Conservation (phyloP, 2,113 vertebrate species). For the Psittacara wagleri region DNA sequence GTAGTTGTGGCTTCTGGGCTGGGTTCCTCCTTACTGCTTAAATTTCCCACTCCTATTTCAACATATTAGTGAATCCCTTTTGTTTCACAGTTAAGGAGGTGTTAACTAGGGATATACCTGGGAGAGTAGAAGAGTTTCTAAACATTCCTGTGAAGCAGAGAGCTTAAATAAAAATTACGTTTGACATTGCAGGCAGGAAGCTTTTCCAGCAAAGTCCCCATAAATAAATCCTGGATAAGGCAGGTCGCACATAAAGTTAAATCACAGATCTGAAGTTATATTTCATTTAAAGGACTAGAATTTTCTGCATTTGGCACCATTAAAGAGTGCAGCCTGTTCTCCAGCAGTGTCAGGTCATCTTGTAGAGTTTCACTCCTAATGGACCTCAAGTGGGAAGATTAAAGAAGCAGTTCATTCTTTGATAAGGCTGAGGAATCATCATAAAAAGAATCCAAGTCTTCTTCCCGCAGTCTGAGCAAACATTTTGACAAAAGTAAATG, state of each 20-base stretch:
- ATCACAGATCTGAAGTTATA: neutral
- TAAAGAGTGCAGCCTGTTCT: neutral
- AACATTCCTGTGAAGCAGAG: neutral
- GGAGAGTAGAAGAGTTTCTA: neutral
- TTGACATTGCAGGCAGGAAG: slow-evolving; percentile 23
- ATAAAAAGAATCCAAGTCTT: neutral
- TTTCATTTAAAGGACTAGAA: neutral
- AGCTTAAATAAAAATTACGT: slow-evolving; percentile 9
- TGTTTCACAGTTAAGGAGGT: neutral
- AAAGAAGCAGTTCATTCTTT: slow-evolving; percentile 5
- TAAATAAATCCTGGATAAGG: slow-evolving; percentile 1
- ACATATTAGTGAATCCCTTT: neutral
- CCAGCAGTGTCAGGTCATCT: neutral
- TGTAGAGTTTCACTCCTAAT: neutral
- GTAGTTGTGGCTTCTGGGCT: neutral
- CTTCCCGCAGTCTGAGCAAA: neutral
- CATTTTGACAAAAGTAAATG: neutral
- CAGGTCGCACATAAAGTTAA: neutral
- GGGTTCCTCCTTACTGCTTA: neutral
- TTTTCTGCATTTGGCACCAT: neutral
- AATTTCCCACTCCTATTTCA: neutral
- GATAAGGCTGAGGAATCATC: slow-evolving; percentile 1
- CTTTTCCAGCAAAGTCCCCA: slow-evolving; percentile 17
- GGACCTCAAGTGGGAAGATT: neutral
- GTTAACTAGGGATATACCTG: neutral